Conservation (phyloP, 2,888 invertebrate genomes). For the Spodoptera exigua region DNA sequence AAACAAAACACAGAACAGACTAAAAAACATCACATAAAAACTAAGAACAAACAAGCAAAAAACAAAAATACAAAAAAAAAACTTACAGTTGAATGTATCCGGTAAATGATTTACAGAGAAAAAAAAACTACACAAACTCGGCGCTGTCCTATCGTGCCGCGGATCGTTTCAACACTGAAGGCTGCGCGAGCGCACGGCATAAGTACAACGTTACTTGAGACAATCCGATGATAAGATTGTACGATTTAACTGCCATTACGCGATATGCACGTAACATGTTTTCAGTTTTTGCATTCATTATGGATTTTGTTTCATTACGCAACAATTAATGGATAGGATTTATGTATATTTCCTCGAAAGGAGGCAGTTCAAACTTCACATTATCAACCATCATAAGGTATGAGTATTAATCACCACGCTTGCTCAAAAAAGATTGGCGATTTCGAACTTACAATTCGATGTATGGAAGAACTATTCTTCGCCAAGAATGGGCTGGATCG, state of each 20-base stretch:
- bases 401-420: too few species aligned
- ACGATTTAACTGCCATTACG: conserved; percentile 25
- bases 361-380: too few species aligned
- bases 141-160: conserved; percentile 35
- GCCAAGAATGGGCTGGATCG: too few species aligned
- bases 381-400: too few species aligned
- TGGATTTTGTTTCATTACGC: too few species aligned
- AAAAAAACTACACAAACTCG: conserved; percentile 24
- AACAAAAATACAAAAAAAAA: background rate
- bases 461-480: too few species aligned
- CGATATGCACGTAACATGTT: too few species aligned
- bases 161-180: conserved; percentile 46
- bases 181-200: conserved; percentile 29
- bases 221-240: conserved; percentile 43
- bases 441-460: too few species aligned
- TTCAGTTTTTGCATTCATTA: conserved; percentile 3
- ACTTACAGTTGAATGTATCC: conserved; percentile 36
- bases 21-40: too few species aligned
- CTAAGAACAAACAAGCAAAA: background rate
- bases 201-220: conserved; percentile 38
- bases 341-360: too few species aligned
- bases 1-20: background rate
- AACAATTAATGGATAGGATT: too few species aligned
- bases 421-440: too few species aligned
- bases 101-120: conserved; percentile 16